Conservation (phyloP, 2,113 vertebrate genomes). For the Rhipidura dahli region DNA sequence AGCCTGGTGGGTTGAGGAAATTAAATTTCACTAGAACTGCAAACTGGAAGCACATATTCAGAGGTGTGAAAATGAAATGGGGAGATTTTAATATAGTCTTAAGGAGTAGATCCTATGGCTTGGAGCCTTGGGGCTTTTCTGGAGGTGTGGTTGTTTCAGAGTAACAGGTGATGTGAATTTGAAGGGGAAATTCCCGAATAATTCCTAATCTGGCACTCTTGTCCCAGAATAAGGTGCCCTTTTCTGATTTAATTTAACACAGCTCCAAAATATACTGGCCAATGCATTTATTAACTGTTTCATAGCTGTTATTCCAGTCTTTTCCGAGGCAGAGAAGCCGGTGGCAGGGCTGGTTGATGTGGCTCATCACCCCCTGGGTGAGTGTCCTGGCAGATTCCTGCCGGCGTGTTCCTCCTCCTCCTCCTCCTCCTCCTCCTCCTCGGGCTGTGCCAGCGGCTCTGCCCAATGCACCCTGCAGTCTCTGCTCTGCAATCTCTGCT, state of each 20-base stretch:
- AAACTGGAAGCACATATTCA: constrained; percentile 16
- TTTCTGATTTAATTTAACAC: not conserved
- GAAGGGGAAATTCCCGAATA: not conserved
- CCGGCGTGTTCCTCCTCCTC: fast-evolving
- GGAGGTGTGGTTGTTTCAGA: not conserved
- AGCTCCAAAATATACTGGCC: not conserved
- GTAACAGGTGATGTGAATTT: not conserved
- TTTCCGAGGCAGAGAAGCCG: not conserved
- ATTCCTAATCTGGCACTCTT: not conserved
- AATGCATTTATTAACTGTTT: not conserved
- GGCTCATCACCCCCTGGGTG: not conserved
- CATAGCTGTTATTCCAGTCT: not conserved
- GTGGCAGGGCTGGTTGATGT: not conserved
- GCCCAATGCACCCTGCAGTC: fast-evolving
- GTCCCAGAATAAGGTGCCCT: not conserved
- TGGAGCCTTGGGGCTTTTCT: not conserved
- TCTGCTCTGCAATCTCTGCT: fast-evolving
- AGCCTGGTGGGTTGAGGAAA: constrained; percentile 42
- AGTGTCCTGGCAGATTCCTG: not conserved
- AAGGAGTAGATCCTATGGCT: not conserved
- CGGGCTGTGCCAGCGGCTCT: not conserved
- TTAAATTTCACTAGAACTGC: constrained; percentile 25
- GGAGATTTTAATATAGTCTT: not conserved
- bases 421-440: not conserved
- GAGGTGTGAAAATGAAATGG: constrained; percentile 20